Evolutionary conservation across 2,888 invertebrate species (phyloP), one percentile per base, ranked within the genome.

Genomic region (Papilio gigon): DNA sequence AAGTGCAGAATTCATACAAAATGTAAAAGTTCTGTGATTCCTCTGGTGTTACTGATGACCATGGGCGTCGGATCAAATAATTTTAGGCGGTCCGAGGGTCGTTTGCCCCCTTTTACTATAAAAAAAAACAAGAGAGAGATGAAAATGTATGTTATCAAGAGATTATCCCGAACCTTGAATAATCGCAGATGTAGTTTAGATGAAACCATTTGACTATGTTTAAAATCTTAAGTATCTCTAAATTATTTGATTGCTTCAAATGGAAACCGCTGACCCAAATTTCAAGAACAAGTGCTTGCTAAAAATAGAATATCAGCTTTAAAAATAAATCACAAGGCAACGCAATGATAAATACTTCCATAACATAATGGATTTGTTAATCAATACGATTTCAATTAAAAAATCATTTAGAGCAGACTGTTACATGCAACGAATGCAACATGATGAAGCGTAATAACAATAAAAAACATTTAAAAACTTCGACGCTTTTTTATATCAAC

Each of bases 211-310:
- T 50, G 8, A 35, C 44, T 68, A 37, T 64, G 68, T 64, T 64
- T 64, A 64, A 64, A 68, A 59, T 68, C 59, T 59, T 68, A 64
- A 59, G 58, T 47, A 56, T 47, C 63, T 44, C 58, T 35, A 68
- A 58, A 68, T 68, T 64, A 60, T 60, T 47, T 44, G 59, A 64
- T 64, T 60, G 37, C 40, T 25, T 11, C 64, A n/a, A 44, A 64
- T 50, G 64, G 37, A 68, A 68, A n/a, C 58, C 35, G 12, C 64
- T 68, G 68, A 68, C 68, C 68, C 40, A 64, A 58, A 47, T 68
- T 47, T 58, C 50, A 50, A 35, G 35, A 58, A 56, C 62, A 47
- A 47, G 40, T n/a, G 58, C 17, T 8, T 59, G 27, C 27, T 35
- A 59, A 50, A 64, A 68, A 68, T 59, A 59, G 14, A 59, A 22